These are phyloP conservation scores for Cabera pusaria DNA, from an alignment of 2,888 invertebrate species.

Conservation along the genomic window DNA sequence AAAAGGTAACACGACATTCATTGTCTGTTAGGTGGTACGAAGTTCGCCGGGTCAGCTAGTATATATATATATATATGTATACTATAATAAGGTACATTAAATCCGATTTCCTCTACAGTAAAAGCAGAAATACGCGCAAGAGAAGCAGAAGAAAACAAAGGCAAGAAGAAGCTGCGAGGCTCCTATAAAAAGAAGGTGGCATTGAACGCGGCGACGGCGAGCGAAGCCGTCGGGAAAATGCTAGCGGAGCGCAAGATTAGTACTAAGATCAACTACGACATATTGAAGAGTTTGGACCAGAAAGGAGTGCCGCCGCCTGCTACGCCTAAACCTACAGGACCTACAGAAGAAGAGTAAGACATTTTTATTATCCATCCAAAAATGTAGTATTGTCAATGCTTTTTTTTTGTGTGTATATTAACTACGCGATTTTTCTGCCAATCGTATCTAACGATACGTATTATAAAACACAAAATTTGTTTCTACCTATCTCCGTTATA, in stretches of 20 bases:
- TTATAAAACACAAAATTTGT: too few relatives aligned
- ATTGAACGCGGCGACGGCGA: conserved; percentile 87
- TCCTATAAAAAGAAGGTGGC: conserved; percentile 84
- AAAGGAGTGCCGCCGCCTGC: conserved; percentile 49
- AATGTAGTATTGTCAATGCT: too few relatives aligned
- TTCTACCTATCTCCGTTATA: too few relatives aligned
- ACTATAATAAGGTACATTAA: too few relatives aligned
- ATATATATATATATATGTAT: too few relatives aligned
- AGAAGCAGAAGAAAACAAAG: conserved; percentile 94
- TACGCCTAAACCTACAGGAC: conserved; percentile 32
- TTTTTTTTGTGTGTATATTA: too few relatives aligned
- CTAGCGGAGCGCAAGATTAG: conserved; percentile 97
- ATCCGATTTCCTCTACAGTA: conserved; percentile 76
- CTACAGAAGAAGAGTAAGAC: conserved; percentile 37
- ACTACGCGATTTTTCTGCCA: too few relatives aligned
- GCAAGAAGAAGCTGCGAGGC: conserved; percentile 89
- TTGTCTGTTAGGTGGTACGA: too few relatives aligned
- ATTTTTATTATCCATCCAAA: too few relatives aligned
- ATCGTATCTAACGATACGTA: too few relatives aligned
- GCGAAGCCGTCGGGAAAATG: conserved; percentile 98
- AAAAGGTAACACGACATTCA: too few relatives aligned
- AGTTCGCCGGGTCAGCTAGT: too few relatives aligned
- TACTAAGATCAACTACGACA: conserved; percentile 98
- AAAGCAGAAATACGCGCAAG: conserved; percentile 91
- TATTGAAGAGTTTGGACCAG: conserved; percentile 90